These are phyloP conservation scores for Rhyacophila brunnea DNA, from an alignment of 1,140 invertebrate genomes.

Conservation along the genomic window DNA sequence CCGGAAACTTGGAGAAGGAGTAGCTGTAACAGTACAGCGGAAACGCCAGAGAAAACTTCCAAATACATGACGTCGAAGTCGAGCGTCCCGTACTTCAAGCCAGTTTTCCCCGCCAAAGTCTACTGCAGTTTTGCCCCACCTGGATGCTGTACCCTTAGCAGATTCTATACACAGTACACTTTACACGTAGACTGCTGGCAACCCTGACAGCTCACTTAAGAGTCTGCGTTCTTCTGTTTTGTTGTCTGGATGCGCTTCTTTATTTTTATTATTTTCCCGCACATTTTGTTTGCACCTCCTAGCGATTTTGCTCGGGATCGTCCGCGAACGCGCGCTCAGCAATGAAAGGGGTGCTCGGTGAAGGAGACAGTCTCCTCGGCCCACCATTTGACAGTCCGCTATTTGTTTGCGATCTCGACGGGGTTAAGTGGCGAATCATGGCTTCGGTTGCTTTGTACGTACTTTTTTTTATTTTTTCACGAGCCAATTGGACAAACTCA, in stretches of 20 bases:
- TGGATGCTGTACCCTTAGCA: neutral
- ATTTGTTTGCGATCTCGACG: constrained; percentile 1
- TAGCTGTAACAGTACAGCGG: constrained; percentile 33
- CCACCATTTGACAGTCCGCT: constrained; percentile 8
- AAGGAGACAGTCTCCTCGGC: neutral
- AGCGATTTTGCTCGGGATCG: constrained; percentile 1
- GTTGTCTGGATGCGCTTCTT: constrained; percentile 20
- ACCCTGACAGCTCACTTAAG: constrained; percentile 21
- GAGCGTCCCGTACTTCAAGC: constrained; percentile 8
- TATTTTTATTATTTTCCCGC: constrained; percentile 22
- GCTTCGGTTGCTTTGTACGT: neutral
- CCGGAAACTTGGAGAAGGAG: constrained; percentile 32
- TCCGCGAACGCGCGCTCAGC: neutral
- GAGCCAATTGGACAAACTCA: neutral
- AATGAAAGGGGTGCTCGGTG: too few relatives aligned
- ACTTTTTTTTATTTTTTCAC: too few relatives aligned
- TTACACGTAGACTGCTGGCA: constrained; percentile 16
- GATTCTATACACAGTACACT: neutral
- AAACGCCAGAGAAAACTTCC: constrained; percentile 31
- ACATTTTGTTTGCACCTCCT: constrained; percentile 25
- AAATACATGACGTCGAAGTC: constrained; percentile 28
- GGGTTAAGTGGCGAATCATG: constrained; percentile 6
- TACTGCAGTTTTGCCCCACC: neutral
- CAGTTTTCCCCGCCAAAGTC: too few relatives aligned
- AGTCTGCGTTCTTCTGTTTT: constrained; percentile 4